phyloP scores from a whole-genome alignment of 2,888 invertebrate genomes.

The Agrochola circellaris region DNA sequence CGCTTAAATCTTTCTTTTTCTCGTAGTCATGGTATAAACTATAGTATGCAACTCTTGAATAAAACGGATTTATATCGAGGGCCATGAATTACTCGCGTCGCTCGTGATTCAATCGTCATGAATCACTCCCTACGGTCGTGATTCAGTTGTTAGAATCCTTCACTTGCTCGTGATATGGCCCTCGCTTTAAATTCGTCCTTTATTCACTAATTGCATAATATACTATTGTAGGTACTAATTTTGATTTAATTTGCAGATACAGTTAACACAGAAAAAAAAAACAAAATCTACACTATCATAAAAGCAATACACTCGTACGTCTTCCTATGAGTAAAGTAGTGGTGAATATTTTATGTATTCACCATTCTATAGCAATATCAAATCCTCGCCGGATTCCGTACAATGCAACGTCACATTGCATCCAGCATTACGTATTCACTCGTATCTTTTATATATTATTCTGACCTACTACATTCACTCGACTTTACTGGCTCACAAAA shows the following conservation, averaged over 20 bases:
- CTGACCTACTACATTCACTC: conserved; percentile 5
- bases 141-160: too few relatives aligned
- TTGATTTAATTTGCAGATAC: background rate
- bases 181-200: too few relatives aligned
- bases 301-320: conserved; percentile 7
- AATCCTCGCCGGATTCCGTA: conserved; percentile 56
- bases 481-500: conserved; percentile 24
- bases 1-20: too few relatives aligned
- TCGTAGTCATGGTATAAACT: too few relatives aligned
- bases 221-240: background rate
- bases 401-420: conserved; percentile 68
- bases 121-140: too few relatives aligned
- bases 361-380: conserved; percentile 51
- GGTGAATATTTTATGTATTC: conserved; percentile 39
- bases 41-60: too few relatives aligned
- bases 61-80: too few relatives aligned
- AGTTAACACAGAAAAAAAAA: background rate
- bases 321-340: conserved; percentile 31
- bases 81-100: too few relatives aligned
- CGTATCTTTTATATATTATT: conserved; percentile 64
- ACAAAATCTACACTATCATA: background rate
- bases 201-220: too few relatives aligned
- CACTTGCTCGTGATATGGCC: too few relatives aligned
- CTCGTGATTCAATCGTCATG: too few relatives aligned
- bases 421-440: conserved; percentile 68